Conservation (phyloP, 2,113 vertebrate genomes). For the Numenius arquata region DNA sequence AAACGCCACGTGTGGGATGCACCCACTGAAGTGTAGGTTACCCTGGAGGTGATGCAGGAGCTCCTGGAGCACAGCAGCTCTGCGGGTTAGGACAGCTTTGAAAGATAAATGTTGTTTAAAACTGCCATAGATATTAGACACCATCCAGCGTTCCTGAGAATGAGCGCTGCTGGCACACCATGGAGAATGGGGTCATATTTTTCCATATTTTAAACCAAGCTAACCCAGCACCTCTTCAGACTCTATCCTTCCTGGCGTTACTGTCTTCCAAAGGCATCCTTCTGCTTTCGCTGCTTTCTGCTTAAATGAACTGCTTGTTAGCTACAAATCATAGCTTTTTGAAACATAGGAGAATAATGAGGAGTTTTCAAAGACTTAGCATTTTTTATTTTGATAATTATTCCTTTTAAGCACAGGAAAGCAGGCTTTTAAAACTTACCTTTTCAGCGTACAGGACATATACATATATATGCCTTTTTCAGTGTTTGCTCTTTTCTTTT, state of each 20-base stretch:
- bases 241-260: neutral
- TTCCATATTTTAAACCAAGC: neutral
- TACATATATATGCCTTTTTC: neutral
- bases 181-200: neutral
- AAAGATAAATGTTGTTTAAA: neutral
- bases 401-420: neutral
- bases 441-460: neutral
- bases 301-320: neutral
- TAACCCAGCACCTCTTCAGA: neutral
- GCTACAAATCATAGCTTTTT: neutral
- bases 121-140: too few species aligned
- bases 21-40: neutral
- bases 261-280: neutral
- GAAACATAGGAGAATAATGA: neutral
- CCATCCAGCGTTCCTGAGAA: neutral
- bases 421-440: neutral
- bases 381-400: neutral
- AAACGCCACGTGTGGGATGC: rapidly evolving
- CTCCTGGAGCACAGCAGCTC: neutral
- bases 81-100: rapidly evolving
- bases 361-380: neutral
- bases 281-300: neutral
- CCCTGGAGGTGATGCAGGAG: rapidly evolving
- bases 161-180: neutral
- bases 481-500: neutral